A percentile compares a stretch with the other conserved stretches of the same genome.
phyloP scores from a whole-genome alignment of 2,113 vertebrate genomes.

The Elephantulus edwardii region DNA sequence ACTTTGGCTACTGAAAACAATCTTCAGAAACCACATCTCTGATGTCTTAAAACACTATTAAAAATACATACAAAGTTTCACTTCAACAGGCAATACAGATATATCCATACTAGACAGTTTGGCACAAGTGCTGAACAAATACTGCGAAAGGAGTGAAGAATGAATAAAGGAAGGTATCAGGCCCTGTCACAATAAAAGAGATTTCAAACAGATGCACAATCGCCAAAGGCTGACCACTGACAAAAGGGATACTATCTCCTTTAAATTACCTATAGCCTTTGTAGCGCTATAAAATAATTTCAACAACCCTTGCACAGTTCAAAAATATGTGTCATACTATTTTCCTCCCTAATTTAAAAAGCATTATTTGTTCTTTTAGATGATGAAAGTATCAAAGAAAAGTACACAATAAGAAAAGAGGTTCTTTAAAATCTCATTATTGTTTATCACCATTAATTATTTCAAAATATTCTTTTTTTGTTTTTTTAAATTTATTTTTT shows the following conservation, averaged over 20 bases:
- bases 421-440: too few relatives aligned
- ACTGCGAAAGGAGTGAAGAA: background rate
- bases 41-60: background rate
- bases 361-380: too few relatives aligned
- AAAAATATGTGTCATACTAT: too few relatives aligned
- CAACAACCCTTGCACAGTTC: too few relatives aligned
- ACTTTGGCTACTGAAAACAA: background rate
- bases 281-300: too few relatives aligned
- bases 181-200: background rate
- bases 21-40: conserved; percentile 16
- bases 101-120: background rate
- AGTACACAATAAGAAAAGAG: too few relatives aligned
- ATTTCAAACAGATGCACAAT: background rate
- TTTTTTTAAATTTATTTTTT: too few relatives aligned
- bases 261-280: background rate
- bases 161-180: background rate
- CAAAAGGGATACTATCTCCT: background rate
- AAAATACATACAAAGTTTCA: conserved; percentile 12
- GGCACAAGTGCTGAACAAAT: background rate
- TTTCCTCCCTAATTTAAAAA: too few relatives aligned
- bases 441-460: too few relatives aligned
- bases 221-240: too few relatives aligned
- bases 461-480: too few relatives aligned
- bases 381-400: too few relatives aligned
- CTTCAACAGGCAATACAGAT: conserved; percentile 26